A percentile compares a stretch with the other conserved stretches of the same genome.
Conservation (phyloP, 2,113 vertebrate genomes). For the Pseudorectes ferrugineus region DNA sequence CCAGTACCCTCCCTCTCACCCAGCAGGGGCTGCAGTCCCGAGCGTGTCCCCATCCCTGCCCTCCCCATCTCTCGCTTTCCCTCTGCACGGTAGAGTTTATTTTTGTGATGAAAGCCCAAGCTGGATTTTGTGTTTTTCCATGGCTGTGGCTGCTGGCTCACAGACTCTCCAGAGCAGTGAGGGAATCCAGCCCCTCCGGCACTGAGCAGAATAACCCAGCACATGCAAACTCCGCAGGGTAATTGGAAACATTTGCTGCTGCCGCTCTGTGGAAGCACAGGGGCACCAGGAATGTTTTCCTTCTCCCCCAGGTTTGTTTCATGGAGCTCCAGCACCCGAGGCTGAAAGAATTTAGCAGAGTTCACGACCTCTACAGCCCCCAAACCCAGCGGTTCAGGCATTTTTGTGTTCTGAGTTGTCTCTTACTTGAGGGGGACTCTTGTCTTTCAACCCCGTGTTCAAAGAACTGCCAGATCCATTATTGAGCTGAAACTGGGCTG, state of each 20-base stretch:
- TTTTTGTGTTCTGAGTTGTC: not conserved
- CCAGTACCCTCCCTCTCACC: not conserved
- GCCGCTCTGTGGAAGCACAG: not conserved
- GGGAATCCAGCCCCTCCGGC: not conserved
- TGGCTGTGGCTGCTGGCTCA: not conserved
- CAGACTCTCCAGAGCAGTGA: not conserved
- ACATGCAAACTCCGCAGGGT: not conserved
- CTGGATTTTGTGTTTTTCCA: not conserved
- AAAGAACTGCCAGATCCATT: not conserved
- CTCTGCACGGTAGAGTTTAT: not conserved
- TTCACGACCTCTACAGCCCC: not conserved
- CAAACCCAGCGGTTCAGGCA: not conserved
- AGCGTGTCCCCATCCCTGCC: not conserved
- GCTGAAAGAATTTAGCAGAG: not conserved
- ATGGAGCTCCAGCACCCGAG: not conserved
- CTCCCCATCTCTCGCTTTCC: fast-evolving
- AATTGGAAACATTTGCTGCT: conserved; percentile 55
- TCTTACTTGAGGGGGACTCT: not conserved
- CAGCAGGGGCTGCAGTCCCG: not conserved
- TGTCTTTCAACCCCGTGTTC: not conserved
- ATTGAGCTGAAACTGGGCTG: not conserved
- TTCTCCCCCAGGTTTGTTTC: not conserved
- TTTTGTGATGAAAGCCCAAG: not conserved
- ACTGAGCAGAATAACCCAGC: not conserved
- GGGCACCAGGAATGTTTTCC: conserved; percentile 19